Base-by-base conservation (phyloP, 1,140 invertebrate genomes). In the Harpegnathos saltator region DNA sequence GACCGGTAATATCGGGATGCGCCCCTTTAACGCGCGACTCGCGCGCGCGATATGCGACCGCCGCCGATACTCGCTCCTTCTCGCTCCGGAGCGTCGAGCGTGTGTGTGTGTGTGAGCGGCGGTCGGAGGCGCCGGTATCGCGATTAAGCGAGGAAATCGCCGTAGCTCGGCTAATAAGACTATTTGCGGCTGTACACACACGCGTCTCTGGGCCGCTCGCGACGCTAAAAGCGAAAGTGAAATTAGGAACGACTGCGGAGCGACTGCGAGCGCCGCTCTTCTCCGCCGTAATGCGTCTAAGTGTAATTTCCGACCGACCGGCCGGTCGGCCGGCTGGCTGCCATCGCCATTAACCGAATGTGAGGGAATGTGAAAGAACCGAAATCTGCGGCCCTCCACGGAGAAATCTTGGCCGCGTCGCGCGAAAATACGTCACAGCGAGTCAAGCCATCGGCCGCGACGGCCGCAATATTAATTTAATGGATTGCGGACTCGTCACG, bases 111-210 rank as follows among this genome's bases (percentile, higher is more conserved):
- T 38, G 24, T 38, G 19, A 22, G 29, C 5, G 29, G 29, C 5
- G 29, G 29, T 33, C 22, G 52, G 26, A 1, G 1, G 38, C 38
- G 38, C n/a, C 24, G 65, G 48, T 69, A 52, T 24, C 22, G 75
- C 75, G 75, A 80, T 80, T 78, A 69, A 33, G 14, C 75, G 52
- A 69, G 75, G 29, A 80, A 69, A 80, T 80, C 63, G 24, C 74
- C 29, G 74, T 63, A 19, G 58, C 24, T 12, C 44, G 33, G 65
- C 12, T 80, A 80, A 80, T 80, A 80, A 54, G 48, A 66, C 19
- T 52, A 22, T 61, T 22, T 59, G 73, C 59, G 58, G 19, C 24
- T 15, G 1, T 19, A 74, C 22, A 74, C 12, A 33, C 56, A 5
- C 29, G 38, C 12, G 5, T 1, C 26, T 44, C 33, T 11, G 3